These are phyloP conservation scores for Babyrousa celebensis DNA, from an alignment of 2,797 vertebrate genomes.

Conservation along the genomic window DNA sequence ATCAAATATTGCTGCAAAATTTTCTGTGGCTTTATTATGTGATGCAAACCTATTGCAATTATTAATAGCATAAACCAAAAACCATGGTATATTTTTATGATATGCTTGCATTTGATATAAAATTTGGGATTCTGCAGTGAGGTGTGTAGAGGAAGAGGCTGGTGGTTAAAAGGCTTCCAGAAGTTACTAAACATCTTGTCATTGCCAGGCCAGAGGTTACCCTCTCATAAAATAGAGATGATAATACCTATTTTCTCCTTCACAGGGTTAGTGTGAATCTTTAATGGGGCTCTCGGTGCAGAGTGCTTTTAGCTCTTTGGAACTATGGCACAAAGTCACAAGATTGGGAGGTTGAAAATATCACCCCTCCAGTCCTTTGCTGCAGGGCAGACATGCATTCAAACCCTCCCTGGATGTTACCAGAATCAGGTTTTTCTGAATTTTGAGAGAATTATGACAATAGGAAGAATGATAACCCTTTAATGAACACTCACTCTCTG, in stretches of 20 bases:
- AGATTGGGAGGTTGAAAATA: not conserved
- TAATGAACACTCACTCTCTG: not conserved
- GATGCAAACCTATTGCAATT: not conserved
- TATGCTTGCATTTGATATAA: not conserved
- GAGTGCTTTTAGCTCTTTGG: constrained; percentile 69
- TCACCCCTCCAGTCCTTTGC: not conserved
- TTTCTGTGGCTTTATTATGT: not conserved
- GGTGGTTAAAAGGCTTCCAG: not conserved
- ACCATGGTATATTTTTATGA: not conserved
- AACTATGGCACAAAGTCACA: constrained; percentile 1
- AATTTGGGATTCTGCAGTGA: constrained; percentile 24
- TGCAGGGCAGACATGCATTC: not conserved
- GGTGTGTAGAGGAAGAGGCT: not conserved
- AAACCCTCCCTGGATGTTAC: not conserved
- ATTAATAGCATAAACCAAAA: not conserved
- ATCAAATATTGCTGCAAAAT: constrained; percentile 2
- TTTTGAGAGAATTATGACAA: not conserved
- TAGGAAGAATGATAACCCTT: not conserved
- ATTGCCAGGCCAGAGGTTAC: not conserved
- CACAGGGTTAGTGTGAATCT: constrained; percentile 64
- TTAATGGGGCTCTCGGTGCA: constrained; percentile 24
- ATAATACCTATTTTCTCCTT: constrained; percentile 72
- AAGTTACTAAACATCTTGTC: constrained; percentile 36
- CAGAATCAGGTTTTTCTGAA: constrained; percentile 11
- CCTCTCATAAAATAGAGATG: constrained; percentile 66